Evolutionary conservation across 2,113 vertebrate genomes (phyloP).

Genomic region (Ciconia maguari): DNA sequence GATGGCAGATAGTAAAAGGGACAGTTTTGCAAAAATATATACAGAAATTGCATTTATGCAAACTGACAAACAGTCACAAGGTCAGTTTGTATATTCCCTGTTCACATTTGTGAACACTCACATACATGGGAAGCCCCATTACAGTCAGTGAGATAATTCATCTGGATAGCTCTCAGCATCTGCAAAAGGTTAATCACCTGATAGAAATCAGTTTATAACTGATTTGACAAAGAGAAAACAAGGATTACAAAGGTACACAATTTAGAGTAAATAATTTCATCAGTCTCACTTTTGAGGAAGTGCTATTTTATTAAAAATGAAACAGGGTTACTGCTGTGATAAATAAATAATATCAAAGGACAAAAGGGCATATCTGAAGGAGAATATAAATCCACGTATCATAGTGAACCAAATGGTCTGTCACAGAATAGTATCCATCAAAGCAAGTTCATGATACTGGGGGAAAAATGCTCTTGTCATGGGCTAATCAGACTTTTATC

Average conservation of each 20-base stretch:
- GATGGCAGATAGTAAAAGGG: background rate
- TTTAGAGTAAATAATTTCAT: background rate
- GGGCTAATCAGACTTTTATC: background rate
- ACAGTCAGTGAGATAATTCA: background rate
- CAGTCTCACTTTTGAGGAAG: background rate
- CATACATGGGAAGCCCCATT: background rate
- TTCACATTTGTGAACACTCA: background rate
- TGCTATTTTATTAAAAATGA: background rate
- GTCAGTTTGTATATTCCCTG: background rate
- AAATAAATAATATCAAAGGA: slow-evolving; percentile 29
- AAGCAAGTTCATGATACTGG: background rate
- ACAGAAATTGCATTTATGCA: background rate
- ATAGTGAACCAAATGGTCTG: background rate
- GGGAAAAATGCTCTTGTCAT: background rate
- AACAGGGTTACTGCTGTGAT: background rate
- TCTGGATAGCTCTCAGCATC: background rate
- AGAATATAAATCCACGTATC: slow-evolving; percentile 20
- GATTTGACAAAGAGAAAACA: background rate
- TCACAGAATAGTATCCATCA: background rate
- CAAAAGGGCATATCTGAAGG: slow-evolving; percentile 1
- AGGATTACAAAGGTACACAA: background rate
- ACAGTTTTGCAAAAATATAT: background rate
- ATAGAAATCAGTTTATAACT: background rate
- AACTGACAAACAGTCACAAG: slow-evolving; percentile 1
- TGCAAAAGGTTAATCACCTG: slow-evolving; percentile 1